Base-by-base conservation (phyloP, 2,797 vertebrate species). In the Microctenopoma lineatum region DNA sequence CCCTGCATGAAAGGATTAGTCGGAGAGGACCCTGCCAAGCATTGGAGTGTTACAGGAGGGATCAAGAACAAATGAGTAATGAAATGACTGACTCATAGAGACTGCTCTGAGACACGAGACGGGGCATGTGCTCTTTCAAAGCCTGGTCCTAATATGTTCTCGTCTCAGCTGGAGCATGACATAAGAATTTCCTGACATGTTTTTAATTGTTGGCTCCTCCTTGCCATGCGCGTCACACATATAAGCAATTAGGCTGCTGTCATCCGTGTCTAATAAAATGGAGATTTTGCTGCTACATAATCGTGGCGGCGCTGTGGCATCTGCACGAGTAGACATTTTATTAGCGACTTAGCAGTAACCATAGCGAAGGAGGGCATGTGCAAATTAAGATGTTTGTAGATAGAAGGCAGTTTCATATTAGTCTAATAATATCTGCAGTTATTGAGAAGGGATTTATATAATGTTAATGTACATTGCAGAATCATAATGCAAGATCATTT, bases 21-120 rank as follows among this genome's bases (percentile, higher is more conserved):
- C 72, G 38, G 15, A 38, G 75, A 81, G 69, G 74, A 75, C 74
- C 34, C 74, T 77, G 87, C 87, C 85, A 87, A 85, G 83, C 72
- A 52, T 73, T 46, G 47, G 76, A 75, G 73, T 84, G 72, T 85
- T 88, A 80, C 78, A 80, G 75, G 60, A 85, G 44, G 84, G 81
- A 87, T 90, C 80, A 76, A 78, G 86, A 90, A 87, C 80, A 88
- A 86, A 87, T 89, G 86, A 89, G 75, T 89, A 85, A 88, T 81
- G 74, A 89, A 73, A 79, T 62, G 70, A 85, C 64, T 88, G 87
- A 90, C 73, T 90, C 87, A 88, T 11, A 46, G 66, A 63, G 66
- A 79, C 73, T 70, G 21, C 55, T 69, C 32, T 3, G 60, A 85
- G 81, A 79, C 58, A 62, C 9, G 29, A 80, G 70, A 79, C 44